Conservation (phyloP, 2,888 invertebrate species). For the Tricholauxania praeusta region DNA sequence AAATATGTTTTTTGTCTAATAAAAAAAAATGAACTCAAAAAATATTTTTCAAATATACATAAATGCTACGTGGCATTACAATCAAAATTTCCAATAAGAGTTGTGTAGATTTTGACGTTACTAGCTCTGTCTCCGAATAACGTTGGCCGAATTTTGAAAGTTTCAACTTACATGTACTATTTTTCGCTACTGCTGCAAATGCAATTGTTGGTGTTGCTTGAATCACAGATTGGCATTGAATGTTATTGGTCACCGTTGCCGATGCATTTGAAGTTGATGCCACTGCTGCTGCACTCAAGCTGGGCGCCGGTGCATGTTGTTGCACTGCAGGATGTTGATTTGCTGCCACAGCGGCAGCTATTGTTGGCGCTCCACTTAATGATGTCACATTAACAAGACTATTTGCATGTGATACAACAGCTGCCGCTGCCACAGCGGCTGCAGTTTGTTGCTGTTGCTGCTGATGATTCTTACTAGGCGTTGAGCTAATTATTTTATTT, state of each 20-base stretch:
- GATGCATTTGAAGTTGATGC: slow-evolving; percentile 45
- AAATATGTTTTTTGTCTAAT: too few species aligned
- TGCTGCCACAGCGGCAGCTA: slow-evolving; percentile 50
- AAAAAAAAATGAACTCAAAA: too few species aligned
- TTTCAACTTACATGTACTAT: slow-evolving; percentile 67
- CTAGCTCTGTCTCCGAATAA: too few species aligned
- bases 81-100: too few species aligned
- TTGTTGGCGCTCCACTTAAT: slow-evolving; percentile 44
- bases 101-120: too few species aligned
- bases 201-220: slow-evolving; percentile 68
- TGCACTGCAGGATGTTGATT: slow-evolving; percentile 61
- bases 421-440: slow-evolving; percentile 50
- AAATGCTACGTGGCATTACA: too few species aligned
- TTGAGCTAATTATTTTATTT: slow-evolving; percentile 66
- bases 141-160: background rate
- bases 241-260: slow-evolving; percentile 54
- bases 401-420: slow-evolving; percentile 45
- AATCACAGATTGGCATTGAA: slow-evolving; percentile 69
- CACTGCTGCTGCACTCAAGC: slow-evolving; percentile 52
- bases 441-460: slow-evolving; percentile 56
- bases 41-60: too few species aligned
- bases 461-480: slow-evolving; percentile 67
- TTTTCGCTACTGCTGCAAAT: slow-evolving; percentile 76
- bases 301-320: slow-evolving; percentile 65
- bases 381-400: slow-evolving; percentile 43